Percentiles rank a stretch among this genome's conserved stretches.
These are phyloP conservation scores for Tachysurus fulvidraco DNA, from an alignment of 2,113 vertebrate genomes.

Conservation along the genomic window DNA sequence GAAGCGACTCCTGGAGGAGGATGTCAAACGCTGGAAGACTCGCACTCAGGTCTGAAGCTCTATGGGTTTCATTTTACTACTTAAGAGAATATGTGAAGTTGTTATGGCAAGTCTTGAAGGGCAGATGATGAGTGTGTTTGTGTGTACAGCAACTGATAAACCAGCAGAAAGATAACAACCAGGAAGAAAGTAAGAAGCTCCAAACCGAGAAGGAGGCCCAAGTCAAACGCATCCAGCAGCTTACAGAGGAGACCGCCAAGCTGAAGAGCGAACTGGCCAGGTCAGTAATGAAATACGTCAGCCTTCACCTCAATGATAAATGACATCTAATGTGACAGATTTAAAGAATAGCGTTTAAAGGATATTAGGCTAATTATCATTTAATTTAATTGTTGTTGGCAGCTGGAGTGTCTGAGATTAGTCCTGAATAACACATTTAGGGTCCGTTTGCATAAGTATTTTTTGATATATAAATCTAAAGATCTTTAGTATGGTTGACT, in stretches of 20 bases:
- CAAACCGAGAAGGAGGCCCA: conserved; percentile 89
- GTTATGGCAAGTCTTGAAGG: too few relatives aligned
- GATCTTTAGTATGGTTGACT: too few relatives aligned
- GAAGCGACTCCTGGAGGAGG: conserved; percentile 91
- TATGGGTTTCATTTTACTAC: background rate
- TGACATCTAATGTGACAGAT: background rate
- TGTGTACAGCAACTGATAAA: conserved; percentile 84
- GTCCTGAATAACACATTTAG: background rate
- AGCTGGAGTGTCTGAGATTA: background rate
- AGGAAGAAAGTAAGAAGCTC: conserved; percentile 91
- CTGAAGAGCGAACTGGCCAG: conserved; percentile 87
- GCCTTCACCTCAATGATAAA: background rate
- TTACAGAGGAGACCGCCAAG: conserved; percentile 84
- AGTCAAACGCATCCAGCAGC: conserved; percentile 89
- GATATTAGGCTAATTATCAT: background rate
- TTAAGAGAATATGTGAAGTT: background rate
- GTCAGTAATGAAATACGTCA: conserved; percentile 60
- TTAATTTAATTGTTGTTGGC: background rate
- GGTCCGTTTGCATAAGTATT: background rate
- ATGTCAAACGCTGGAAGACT: conserved; percentile 90
- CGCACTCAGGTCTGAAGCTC: conserved; percentile 81
- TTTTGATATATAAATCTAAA: too few relatives aligned
- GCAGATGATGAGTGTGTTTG: background rate
- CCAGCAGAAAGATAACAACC: conserved; percentile 92
- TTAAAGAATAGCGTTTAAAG: background rate